phyloP scores from a whole-genome alignment of 1,140 invertebrate genomes.

The Micrasema longulum region DNA sequence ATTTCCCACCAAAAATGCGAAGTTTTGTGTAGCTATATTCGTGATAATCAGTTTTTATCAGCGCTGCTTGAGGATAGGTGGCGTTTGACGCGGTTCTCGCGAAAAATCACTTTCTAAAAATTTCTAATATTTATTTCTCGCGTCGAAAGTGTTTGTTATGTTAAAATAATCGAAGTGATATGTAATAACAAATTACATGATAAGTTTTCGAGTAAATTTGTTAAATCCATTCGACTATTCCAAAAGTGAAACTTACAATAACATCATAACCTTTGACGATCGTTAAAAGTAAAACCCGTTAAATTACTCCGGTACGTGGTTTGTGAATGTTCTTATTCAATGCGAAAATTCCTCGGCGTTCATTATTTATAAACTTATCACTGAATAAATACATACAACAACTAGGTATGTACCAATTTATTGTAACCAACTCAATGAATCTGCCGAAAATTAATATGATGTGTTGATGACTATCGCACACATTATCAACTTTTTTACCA shows the following conservation, averaged over 20 bases:
- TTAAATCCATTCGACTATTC: background rate
- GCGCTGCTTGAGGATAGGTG: slow-evolving; percentile 19
- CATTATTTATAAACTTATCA: too few relatives aligned
- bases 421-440: too few relatives aligned
- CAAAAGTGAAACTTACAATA: slow-evolving; percentile 22
- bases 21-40: slow-evolving; percentile 26
- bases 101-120: slow-evolving; percentile 39
- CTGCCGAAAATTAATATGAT: too few relatives aligned
- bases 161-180: too few relatives aligned
- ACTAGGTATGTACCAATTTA: slow-evolving; percentile 15
- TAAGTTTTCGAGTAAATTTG: background rate
- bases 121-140: slow-evolving; percentile 34
- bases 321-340: slow-evolving; percentile 14
- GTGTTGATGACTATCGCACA: too few relatives aligned
- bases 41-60: slow-evolving; percentile 32
- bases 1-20: slow-evolving; percentile 36
- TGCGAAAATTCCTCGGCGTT: too few relatives aligned
- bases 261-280: slow-evolving; percentile 12
- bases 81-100: slow-evolving; percentile 35
- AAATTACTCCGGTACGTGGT: slow-evolving; percentile 8
- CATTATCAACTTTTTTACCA: background rate
- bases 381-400: too few relatives aligned
- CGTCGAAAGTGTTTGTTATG: slow-evolving; percentile 3
- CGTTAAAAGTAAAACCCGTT: slow-evolving; percentile 12
- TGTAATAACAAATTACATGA: background rate